These are phyloP conservation scores for Oscheius sp. DNA, from an alignment of 2,888 invertebrate genomes.

Conservation along the genomic window DNA sequence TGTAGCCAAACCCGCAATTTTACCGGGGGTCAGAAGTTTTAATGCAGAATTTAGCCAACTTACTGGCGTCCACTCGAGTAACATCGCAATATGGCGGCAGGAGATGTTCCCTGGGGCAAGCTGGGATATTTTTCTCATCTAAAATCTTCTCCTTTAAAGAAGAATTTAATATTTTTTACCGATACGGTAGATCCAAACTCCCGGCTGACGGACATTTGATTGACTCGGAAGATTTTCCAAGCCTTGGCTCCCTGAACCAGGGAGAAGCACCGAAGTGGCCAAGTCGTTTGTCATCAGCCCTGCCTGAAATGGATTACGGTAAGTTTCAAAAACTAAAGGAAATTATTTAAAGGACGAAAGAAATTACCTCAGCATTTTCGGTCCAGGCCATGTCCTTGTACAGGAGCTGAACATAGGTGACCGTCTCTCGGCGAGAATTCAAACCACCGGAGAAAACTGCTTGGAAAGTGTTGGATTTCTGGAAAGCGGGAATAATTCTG, in stretches of 20 bases:
- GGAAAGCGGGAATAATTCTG: too few relatives aligned
- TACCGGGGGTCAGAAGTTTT: too few relatives aligned
- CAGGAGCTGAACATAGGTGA: slow-evolving; percentile 68
- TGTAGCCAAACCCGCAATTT: too few relatives aligned
- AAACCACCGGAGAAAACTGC: slow-evolving; percentile 66
- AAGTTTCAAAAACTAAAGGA: too few relatives aligned
- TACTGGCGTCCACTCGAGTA: slow-evolving; percentile 28
- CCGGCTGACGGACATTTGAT: slow-evolving; percentile 69
- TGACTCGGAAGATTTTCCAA: slow-evolving; percentile 66
- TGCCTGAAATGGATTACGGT: slow-evolving; percentile 58
- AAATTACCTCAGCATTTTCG: slow-evolving; percentile 63
- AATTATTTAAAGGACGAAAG: not conserved
- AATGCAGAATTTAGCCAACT: too few relatives aligned
- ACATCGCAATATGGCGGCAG: slow-evolving; percentile 72
- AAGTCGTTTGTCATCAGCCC: slow-evolving; percentile 68
- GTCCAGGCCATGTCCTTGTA: slow-evolving; percentile 70
- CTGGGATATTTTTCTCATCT: slow-evolving; percentile 55
- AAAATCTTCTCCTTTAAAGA: too few relatives aligned
- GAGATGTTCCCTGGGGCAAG: slow-evolving; percentile 63
- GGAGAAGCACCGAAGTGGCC: slow-evolving; percentile 64
- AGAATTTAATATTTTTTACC: slow-evolving; percentile 39
- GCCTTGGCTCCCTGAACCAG: slow-evolving; percentile 71
- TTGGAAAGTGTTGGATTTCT: slow-evolving; percentile 71
- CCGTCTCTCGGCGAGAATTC: slow-evolving; percentile 50
- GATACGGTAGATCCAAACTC: slow-evolving; percentile 69